phyloP scores from a whole-genome alignment of 1,140 invertebrate species.

The Lamellibrachia luymesi region DNA sequence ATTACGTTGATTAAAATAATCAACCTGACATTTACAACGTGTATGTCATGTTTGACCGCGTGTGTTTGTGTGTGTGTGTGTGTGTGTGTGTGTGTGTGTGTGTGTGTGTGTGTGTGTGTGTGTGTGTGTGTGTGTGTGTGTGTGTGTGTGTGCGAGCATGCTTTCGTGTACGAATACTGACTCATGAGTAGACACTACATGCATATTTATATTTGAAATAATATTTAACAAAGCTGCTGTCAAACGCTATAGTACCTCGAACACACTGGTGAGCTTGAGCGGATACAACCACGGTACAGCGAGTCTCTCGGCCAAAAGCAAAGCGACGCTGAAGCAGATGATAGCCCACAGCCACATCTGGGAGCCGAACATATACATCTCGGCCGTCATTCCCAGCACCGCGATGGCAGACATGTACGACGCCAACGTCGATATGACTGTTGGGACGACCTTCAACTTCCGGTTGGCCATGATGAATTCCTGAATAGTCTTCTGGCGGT shows the following conservation, averaged over 20 bases:
- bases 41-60: no score
- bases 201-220: no score
- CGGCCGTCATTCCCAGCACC: constrained; percentile 37
- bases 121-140: constrained; percentile 20
- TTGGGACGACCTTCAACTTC: constrained; percentile 21
- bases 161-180: background rate
- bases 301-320: constrained; percentile 22
- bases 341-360: constrained; percentile 27
- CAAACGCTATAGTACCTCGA: constrained; percentile 23
- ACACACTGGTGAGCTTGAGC: constrained; percentile 34
- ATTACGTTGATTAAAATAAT: no score
- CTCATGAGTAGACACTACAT: no score
- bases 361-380: constrained; percentile 34
- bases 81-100: constrained; percentile 16
- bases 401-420: constrained; percentile 40
- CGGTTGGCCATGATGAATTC: constrained; percentile 24
- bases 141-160: background rate
- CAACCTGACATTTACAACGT: no score
- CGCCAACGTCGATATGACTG: constrained; percentile 22
- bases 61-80: background rate
- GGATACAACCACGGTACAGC: constrained; percentile 36
- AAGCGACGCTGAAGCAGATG: background rate
- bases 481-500: constrained; percentile 18
- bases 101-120: constrained; percentile 15
- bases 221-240: no score